Base-by-base conservation (phyloP, 2,888 invertebrate species). In the Agapetus fuscipes region DNA sequence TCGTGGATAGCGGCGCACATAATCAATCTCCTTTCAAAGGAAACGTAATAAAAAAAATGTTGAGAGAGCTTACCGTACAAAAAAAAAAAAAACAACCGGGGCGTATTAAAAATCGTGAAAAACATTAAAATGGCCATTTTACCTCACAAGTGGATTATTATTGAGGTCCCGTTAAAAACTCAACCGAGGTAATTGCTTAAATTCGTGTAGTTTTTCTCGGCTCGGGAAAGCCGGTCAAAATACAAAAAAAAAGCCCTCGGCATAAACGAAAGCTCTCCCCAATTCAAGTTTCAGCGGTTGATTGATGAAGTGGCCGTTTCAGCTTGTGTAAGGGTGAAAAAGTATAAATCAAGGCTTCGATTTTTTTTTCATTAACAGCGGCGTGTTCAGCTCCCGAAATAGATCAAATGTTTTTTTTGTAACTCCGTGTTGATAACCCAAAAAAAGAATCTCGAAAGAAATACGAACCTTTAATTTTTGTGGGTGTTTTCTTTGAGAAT, bases 221-320 rank as follows among this genome's bases (percentile, higher is more conserved):
- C 25, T 30, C 25, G 36, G 35, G 30, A 41, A 36, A 36, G 35
- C 35, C 35, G 14, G 34, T 20, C 30, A 29, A 30, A 40, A 40
- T 31, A 40, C 34, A 40, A 40, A 40, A 35, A 41, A 41, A 41
- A 41, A 31, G 32, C 31, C 13, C 34, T 20, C 35, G 13, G 35
- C 17, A 35, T 26, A 36, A 36, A 36, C 36, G 36, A 41, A 41
- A 36, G 41, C 41, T 30, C 29, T 41, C 32, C 33, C 32, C 33
- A 35, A 41, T 41, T 37, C 41, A 29, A 41, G 37, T 37, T 41
- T 41, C 41, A 41, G 24, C 41, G 36, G 25, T 31, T 41, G 41
- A 41, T 41, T 41, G 41, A 41, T 41, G 41, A 27, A 36, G 36
- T 27, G 41, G 30, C 40, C 36, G 36, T 36, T 41, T 41, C n/a